Evolutionary conservation across 2,113 vertebrate genomes (phyloP).

Genomic region (Bagarius yarrelli): DNA sequence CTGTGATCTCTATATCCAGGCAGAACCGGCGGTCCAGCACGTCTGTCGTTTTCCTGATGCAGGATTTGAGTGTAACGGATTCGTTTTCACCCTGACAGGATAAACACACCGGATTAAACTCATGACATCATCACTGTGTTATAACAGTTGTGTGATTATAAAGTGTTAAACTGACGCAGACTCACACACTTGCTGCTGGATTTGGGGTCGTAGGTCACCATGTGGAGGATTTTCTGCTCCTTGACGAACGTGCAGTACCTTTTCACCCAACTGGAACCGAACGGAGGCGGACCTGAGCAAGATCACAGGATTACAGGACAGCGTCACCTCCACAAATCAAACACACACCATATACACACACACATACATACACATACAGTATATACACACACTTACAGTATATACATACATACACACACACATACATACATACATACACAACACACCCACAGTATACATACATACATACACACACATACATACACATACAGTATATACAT

Average conservation of each 20-base stretch:
- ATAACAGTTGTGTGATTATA: neutral
- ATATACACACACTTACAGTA: too few relatives aligned
- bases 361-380: too few relatives aligned
- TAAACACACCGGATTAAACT: conserved; percentile 17
- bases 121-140: neutral
- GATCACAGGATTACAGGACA: neutral
- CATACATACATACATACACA: too few relatives aligned
- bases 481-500: too few relatives aligned
- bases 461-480: too few relatives aligned
- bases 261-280: conserved; percentile 98
- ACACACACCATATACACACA: too few relatives aligned
- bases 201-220: conserved; percentile 93
- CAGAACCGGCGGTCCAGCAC: conserved; percentile 90
- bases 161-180: conserved; percentile 28
- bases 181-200: conserved; percentile 91
- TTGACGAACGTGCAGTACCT: conserved; percentile 93
- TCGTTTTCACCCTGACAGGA: conserved; percentile 84
- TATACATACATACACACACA: too few relatives aligned
- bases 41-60: conserved; percentile 83
- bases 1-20: conserved; percentile 90
- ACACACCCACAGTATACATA: too few relatives aligned
- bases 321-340: neutral
- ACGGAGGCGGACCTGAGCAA: conserved; percentile 86
- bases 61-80: conserved; percentile 82
- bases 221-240: conserved; percentile 89